phyloP scores from a whole-genome alignment of 2,797 vertebrate species.

The Buphagus erythrorhynchus region DNA sequence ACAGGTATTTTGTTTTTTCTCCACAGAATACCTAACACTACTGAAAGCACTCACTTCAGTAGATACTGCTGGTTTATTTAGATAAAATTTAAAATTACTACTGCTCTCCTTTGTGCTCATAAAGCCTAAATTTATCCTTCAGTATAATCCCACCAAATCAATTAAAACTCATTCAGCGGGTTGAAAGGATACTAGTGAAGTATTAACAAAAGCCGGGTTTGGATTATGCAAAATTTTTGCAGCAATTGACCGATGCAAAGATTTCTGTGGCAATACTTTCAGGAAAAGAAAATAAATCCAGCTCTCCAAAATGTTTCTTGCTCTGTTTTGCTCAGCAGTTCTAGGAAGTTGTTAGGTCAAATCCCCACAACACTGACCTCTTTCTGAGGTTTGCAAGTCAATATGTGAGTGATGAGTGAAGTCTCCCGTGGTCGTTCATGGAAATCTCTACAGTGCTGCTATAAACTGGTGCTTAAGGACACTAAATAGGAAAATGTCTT shows the following conservation, averaged over 20 bases:
- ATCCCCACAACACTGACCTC: not conserved
- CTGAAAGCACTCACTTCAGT: not conserved
- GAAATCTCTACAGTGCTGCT: not conserved
- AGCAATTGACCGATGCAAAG: not conserved
- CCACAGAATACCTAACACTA: not conserved
- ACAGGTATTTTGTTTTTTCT: slow-evolving; percentile 31
- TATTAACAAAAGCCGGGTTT: not conserved
- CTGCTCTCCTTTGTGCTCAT: slow-evolving; percentile 16
- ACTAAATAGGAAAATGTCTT: not conserved
- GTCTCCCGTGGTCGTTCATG: not conserved
- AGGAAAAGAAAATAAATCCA: not conserved
- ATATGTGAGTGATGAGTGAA: not conserved
- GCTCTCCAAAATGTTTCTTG: not conserved
- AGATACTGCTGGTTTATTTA: not conserved
- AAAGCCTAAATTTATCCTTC: slow-evolving; percentile 39
- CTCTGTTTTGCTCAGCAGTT: not conserved
- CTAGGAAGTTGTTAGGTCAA: not conserved
- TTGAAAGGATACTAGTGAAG: not conserved
- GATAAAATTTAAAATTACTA: not conserved
- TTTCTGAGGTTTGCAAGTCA: not conserved
- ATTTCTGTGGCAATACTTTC: not conserved
- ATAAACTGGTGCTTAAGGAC: not conserved
- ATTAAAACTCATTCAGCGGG: not conserved
- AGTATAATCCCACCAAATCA: slow-evolving; percentile 38
- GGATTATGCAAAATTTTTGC: slow-evolving; percentile 24